Conservation (phyloP, 2,888 invertebrate species). For the Synergus umbraculus region DNA sequence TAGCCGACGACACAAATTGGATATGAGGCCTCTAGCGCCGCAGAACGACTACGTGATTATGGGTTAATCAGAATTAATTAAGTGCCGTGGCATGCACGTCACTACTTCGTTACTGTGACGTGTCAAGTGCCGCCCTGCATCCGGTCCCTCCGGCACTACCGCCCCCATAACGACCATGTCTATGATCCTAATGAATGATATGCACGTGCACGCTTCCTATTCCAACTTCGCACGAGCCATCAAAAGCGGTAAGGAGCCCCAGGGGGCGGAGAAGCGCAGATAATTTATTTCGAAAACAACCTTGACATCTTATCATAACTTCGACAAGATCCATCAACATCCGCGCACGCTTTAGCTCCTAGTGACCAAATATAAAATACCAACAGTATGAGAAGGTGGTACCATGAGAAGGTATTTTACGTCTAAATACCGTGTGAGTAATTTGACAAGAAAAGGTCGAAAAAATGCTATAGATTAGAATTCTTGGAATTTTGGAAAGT, state of each 20-base stretch:
- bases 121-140: slow-evolving; percentile 73
- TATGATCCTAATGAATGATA: slow-evolving; percentile 74
- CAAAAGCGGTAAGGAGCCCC: not conserved
- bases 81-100: slow-evolving; percentile 75
- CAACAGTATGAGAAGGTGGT: too few relatives aligned
- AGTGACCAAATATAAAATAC: too few relatives aligned
- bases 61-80: slow-evolving; percentile 78
- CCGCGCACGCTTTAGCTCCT: too few relatives aligned
- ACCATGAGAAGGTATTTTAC: too few relatives aligned
- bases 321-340: not conserved
- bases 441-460: not conserved
- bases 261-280: not conserved
- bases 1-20: slow-evolving; percentile 74
- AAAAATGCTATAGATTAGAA: not conserved
- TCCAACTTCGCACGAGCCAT: slow-evolving; percentile 19
- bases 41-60: slow-evolving; percentile 76
- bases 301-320: not conserved
- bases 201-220: slow-evolving; percentile 69
- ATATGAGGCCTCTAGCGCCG: slow-evolving; percentile 68
- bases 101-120: slow-evolving; percentile 76
- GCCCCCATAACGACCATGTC: slow-evolving; percentile 53
- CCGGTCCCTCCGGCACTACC: slow-evolving; percentile 58
- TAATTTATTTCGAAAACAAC: slow-evolving; percentile 9
- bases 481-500: not conserved
- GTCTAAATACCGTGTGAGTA: too few relatives aligned